phyloP scores from a whole-genome alignment of 2,113 vertebrate species.

The Pandion haliaetus region DNA sequence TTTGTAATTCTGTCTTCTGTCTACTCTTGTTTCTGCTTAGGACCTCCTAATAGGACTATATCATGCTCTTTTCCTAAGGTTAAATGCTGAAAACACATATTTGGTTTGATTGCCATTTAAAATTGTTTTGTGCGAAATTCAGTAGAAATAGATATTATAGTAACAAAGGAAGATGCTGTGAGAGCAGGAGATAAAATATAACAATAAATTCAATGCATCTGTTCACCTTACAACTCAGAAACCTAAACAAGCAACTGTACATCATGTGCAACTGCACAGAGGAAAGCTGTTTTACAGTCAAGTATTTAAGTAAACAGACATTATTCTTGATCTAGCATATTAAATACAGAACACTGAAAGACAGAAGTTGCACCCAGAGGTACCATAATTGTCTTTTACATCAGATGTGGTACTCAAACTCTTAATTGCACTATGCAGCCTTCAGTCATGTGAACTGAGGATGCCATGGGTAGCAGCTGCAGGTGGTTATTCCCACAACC shows the following conservation, averaged over 20 bases:
- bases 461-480: neutral
- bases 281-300: neutral
- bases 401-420: accelerated
- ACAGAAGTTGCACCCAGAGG: neutral
- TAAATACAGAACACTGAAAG: neutral
- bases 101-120: neutral
- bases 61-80: neutral
- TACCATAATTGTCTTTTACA: neutral
- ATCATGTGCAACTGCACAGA: neutral
- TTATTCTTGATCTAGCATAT: neutral
- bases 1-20: neutral
- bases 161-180: neutral
- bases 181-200: neutral
- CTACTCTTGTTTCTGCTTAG: neutral
- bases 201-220: neutral
- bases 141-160: neutral
- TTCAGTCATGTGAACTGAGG: accelerated
- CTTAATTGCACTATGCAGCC: accelerated
- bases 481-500: neutral
- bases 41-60: neutral
- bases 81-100: neutral
- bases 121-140: neutral
- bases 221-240: neutral
- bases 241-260: neutral
- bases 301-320: neutral